These are phyloP conservation scores for Ophioninae sp. DNA, from an alignment of 2,888 invertebrate species.

Conservation along the genomic window DNA sequence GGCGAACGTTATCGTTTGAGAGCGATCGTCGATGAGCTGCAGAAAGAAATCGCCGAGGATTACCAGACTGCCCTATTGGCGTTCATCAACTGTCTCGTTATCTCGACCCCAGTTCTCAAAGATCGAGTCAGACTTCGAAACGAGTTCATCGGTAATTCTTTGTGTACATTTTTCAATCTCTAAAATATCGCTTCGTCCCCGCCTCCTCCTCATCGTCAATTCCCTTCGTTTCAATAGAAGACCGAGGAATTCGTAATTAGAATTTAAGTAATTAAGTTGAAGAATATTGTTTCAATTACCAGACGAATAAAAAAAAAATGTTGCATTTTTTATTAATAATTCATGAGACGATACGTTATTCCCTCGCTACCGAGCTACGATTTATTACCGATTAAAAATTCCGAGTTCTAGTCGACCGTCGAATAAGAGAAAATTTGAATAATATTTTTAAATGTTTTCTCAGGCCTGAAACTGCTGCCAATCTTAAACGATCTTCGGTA, in stretches of 20 bases:
- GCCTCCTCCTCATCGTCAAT: too few species aligned
- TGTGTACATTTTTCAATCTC: not conserved
- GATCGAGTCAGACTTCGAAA: slow-evolving; percentile 94
- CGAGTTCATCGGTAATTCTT: slow-evolving; percentile 95
- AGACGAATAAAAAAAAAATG: too few species aligned
- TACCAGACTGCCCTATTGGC: slow-evolving; percentile 96
- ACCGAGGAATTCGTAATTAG: not conserved
- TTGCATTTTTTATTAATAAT: not conserved
- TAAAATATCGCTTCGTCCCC: not conserved
- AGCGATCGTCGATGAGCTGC: slow-evolving; percentile 94
- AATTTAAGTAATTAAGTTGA: too few species aligned
- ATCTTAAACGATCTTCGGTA: slow-evolving; percentile 93
- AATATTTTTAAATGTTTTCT: slow-evolving; percentile 55
- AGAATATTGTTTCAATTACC: too few species aligned
- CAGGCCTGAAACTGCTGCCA: slow-evolving; percentile 94
- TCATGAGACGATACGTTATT: not conserved
- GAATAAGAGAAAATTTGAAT: too few species aligned
- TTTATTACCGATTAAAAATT: too few species aligned
- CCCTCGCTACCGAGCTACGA: too few species aligned
- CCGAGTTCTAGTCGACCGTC: too few species aligned
- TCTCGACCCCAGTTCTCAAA: slow-evolving; percentile 92
- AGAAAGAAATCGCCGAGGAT: slow-evolving; percentile 89
- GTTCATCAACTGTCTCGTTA: slow-evolving; percentile 97
- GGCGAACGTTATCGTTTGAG: slow-evolving; percentile 94
- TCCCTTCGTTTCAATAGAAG: not conserved